These are phyloP conservation scores for Clitarchus hookeri DNA, from an alignment of 2,888 invertebrate genomes.

Conservation along the genomic window DNA sequence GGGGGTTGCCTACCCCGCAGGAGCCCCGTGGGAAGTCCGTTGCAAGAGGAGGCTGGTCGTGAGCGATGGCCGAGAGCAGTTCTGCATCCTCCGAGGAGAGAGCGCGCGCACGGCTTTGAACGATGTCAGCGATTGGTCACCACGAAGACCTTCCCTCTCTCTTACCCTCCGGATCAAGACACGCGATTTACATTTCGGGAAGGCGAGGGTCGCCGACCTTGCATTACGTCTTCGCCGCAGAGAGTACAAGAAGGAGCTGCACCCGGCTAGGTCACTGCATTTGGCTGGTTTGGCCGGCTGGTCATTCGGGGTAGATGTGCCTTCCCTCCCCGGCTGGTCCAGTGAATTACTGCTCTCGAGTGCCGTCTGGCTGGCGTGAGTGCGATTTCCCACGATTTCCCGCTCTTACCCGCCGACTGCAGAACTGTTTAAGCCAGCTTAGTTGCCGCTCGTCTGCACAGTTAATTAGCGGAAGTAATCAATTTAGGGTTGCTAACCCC, in stretches of 20 bases:
- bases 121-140: background rate
- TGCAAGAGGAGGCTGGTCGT: background rate
- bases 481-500: too few relatives aligned
- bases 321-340: too few relatives aligned
- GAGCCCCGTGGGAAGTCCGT: background rate
- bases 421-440: too few relatives aligned
- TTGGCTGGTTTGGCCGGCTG: background rate
- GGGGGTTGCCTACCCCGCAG: background rate
- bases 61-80: background rate
- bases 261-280: background rate
- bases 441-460: too few relatives aligned
- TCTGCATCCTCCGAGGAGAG: background rate
- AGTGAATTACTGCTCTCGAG: too few relatives aligned
- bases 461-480: too few relatives aligned
- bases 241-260: too few relatives aligned
- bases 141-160: background rate
- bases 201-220: background rate
- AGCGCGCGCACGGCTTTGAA: background rate
- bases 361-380: too few relatives aligned
- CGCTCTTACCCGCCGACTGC: too few relatives aligned
- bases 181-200: background rate
- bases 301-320: too few relatives aligned
- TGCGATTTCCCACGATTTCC: too few relatives aligned
- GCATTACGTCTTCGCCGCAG: background rate
- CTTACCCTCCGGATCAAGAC: background rate